Conservation (phyloP, 2,888 invertebrate species). For the Tetrapedia diversipes region DNA sequence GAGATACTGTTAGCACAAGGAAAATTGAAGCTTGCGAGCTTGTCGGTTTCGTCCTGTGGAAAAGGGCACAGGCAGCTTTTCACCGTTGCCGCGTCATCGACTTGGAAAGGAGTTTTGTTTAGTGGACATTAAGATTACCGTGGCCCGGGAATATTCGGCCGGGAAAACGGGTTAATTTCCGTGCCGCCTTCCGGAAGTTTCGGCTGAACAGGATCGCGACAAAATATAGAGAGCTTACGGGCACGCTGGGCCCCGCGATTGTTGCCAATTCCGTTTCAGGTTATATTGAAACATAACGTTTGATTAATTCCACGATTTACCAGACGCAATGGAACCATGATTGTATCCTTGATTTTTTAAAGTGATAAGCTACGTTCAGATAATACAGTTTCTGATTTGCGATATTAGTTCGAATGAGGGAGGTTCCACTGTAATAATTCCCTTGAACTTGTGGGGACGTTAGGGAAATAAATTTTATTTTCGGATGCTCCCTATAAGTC, state of each 20-base stretch:
- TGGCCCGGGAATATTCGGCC: constrained; percentile 11
- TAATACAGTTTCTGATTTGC: too few relatives aligned
- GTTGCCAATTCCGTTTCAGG: neutral
- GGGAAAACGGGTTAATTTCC: constrained; percentile 36
- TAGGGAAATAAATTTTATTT: too few relatives aligned
- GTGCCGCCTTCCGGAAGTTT: constrained; percentile 22
- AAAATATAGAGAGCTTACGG: constrained; percentile 1
- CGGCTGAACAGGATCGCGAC: constrained; percentile 4
- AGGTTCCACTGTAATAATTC: too few relatives aligned
- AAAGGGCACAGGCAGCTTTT: neutral
- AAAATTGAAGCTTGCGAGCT: neutral
- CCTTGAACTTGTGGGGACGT: too few relatives aligned
- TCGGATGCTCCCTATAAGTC: too few relatives aligned
- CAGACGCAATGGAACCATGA: too few relatives aligned
- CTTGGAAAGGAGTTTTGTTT: constrained; percentile 30
- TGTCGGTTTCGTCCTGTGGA: neutral
- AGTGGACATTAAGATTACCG: constrained; percentile 14
- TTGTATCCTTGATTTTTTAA: too few relatives aligned
- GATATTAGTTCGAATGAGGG: too few relatives aligned
- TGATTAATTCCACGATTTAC: too few relatives aligned
- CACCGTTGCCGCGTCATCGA: constrained; percentile 23
- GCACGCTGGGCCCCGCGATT: neutral
- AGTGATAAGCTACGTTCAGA: too few relatives aligned
- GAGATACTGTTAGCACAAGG: neutral
- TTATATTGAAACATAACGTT: too few relatives aligned